These are phyloP conservation scores for Drosophila prosaltans DNA, from an alignment of 1,140 invertebrate genomes.

Conservation along the genomic window DNA sequence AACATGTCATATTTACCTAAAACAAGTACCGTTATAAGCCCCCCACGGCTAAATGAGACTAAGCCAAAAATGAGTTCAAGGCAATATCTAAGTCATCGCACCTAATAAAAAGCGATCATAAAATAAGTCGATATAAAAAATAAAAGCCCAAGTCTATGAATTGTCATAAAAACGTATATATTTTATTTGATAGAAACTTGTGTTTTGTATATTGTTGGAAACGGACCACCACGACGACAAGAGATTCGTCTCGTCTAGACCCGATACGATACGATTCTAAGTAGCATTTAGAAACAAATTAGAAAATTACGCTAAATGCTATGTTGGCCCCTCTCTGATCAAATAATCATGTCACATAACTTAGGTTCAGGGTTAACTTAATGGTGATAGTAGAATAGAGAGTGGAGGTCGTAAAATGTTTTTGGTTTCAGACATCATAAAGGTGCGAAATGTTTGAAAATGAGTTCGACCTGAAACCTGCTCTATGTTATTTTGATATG, in stretches of 20 bases:
- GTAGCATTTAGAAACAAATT: constrained; percentile 77
- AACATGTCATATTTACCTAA: constrained; percentile 57
- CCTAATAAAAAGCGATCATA: constrained; percentile 74
- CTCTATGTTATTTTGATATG: constrained; percentile 57
- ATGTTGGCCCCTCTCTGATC: constrained; percentile 47
- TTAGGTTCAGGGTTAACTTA: constrained; percentile 62
- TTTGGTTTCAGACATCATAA: constrained; percentile 29
- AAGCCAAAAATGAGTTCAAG: constrained; percentile 65
- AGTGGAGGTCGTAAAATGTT: constrained; percentile 49
- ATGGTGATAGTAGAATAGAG: constrained; percentile 17
- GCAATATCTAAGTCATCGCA: constrained; percentile 80
- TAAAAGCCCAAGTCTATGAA: constrained; percentile 61
- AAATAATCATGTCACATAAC: constrained; percentile 80
- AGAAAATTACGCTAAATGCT: constrained; percentile 74
- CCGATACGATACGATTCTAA: constrained; percentile 66
- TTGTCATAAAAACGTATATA: constrained; percentile 56
- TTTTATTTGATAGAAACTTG: constrained; percentile 41
- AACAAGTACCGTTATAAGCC: constrained; percentile 65
- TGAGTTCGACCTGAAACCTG: constrained; percentile 32
- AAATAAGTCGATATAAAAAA: constrained; percentile 59
- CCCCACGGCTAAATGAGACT: constrained; percentile 20
- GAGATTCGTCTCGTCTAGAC: constrained; percentile 18
- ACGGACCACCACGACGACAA: constrained; percentile 56
- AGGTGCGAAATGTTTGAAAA: constrained; percentile 68
- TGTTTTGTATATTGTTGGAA: constrained; percentile 26